Percentiles rank a stretch among this genome's conserved stretches.
Conservation (phyloP, 2,797 vertebrate genomes). For the Pseudomugil gertrudae region DNA sequence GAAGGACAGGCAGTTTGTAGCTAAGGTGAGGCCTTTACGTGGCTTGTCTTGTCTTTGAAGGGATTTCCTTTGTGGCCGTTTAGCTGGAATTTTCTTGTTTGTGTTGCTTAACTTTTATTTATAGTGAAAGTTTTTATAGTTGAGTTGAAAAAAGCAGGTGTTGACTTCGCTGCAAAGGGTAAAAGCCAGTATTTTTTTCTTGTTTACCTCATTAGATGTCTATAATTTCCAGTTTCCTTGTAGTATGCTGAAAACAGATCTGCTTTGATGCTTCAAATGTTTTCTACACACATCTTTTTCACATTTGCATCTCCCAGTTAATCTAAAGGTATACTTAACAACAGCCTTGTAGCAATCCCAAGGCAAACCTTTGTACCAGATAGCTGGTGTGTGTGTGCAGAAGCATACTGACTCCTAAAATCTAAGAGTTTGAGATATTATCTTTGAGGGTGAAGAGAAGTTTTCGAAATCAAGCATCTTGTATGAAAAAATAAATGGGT, state of each 20-base stretch:
- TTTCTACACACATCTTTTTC: conserved; percentile 45
- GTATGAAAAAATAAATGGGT: conserved; percentile 10
- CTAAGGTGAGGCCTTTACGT: conserved; percentile 86
- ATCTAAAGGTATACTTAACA: conserved; percentile 58
- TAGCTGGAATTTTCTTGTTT: neutral
- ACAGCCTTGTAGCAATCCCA: conserved; percentile 62
- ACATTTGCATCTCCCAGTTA: conserved; percentile 33
- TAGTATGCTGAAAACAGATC: conserved; percentile 29
- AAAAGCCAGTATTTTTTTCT: conserved; percentile 9
- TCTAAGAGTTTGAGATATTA: conserved; percentile 57
- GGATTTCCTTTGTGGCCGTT: conserved; percentile 1
- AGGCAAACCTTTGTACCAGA: conserved; percentile 42
- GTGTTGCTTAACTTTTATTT: conserved; percentile 13
- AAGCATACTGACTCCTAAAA: conserved; percentile 54
- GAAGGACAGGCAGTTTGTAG: conserved; percentile 97
- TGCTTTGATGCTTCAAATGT: conserved; percentile 43
- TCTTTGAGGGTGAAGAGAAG: conserved; percentile 64
- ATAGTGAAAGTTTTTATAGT: conserved; percentile 10
- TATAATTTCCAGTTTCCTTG: conserved; percentile 43
- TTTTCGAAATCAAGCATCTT: conserved; percentile 58
- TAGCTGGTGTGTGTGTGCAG: conserved; percentile 50
- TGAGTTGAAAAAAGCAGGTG: conserved; percentile 7
- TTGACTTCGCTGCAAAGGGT: neutral
- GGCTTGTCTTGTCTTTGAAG: neutral
- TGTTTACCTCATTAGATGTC: conserved; percentile 21